Conservation (phyloP, 1,140 invertebrate species). For the Tribolium madens region DNA sequence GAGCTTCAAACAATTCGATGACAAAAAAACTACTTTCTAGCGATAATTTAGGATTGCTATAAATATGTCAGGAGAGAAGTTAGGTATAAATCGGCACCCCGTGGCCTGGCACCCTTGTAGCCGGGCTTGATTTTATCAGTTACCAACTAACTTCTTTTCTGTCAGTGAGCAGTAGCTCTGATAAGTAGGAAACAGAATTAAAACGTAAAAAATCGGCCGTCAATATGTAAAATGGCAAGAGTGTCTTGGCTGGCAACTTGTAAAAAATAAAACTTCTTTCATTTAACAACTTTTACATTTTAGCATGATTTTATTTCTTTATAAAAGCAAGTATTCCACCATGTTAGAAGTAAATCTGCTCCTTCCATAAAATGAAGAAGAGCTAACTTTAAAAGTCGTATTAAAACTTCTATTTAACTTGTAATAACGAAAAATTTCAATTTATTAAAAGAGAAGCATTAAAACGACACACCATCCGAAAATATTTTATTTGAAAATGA, state of each 20-base stretch:
- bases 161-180: slow-evolving; percentile 21
- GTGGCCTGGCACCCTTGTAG: slow-evolving; percentile 16
- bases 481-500: not conserved
- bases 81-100: slow-evolving; percentile 32
- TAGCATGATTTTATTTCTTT: slow-evolving; percentile 42
- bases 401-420: slow-evolving; percentile 35
- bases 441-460: not conserved
- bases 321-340: slow-evolving; percentile 24
- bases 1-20: not conserved
- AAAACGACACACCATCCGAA: not conserved
- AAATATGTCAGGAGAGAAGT: slow-evolving; percentile 26
- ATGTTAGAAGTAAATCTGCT: slow-evolving; percentile 24
- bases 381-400: slow-evolving; percentile 26
- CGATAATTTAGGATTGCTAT: slow-evolving; percentile 25
- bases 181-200: slow-evolving; percentile 27
- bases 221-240: not conserved
- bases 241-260: too few species aligned
- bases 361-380: slow-evolving; percentile 1
- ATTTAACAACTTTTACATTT: slow-evolving; percentile 41
- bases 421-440: slow-evolving; percentile 10
- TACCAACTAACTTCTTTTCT: slow-evolving; percentile 28
- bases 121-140: slow-evolving; percentile 18
- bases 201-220: not conserved
- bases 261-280: slow-evolving; percentile 17
- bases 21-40: slow-evolving; percentile 3